phyloP scores from a whole-genome alignment of 37 sponge, comb jelly and placozoan genomes.

The Bolinopsis microptera region DNA sequence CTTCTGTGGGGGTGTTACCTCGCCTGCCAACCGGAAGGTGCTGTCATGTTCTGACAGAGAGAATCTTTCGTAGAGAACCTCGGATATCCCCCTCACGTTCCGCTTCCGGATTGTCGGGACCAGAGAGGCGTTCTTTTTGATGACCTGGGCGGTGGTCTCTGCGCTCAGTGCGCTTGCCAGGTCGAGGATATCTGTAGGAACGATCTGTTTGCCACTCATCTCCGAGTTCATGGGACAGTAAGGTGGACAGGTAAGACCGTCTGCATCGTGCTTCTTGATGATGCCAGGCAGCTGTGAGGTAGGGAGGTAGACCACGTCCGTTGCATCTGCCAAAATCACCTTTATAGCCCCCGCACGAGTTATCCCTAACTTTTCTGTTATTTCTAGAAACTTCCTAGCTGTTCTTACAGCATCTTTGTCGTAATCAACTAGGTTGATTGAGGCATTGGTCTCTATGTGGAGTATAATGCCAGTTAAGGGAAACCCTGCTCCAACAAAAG shows the following conservation, averaged over 20 bases:
- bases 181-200: slow-evolving; percentile 42
- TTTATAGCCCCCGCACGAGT: not conserved
- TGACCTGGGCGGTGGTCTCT: not conserved
- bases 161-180: not conserved
- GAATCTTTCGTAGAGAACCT: slow-evolving; percentile 22
- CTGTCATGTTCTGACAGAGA: not conserved
- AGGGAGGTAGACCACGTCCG: slow-evolving; percentile 16
- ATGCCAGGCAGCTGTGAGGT: not conserved
- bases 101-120: slow-evolving; percentile 15
- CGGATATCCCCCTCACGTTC: not conserved
- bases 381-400: slow-evolving; percentile 9
- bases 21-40: slow-evolving; percentile 3
- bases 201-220: not conserved
- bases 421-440: slow-evolving; percentile 19
- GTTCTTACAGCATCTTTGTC: not conserved
- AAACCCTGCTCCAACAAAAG: slow-evolving; percentile 39
- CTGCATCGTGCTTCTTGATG: not conserved
- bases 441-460: slow-evolving; percentile 6
- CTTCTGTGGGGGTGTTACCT: slow-evolving; percentile 19
- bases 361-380: slow-evolving; percentile 11
- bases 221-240: not conserved
- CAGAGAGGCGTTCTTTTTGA: not conserved
- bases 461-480: slow-evolving; percentile 27
- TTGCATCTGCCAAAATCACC: not conserved
- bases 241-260: not conserved